A percentile compares a stretch with the other conserved stretches of the same genome.
These are phyloP conservation scores for Eudemis profundana DNA, from an alignment of 2,888 invertebrate species.

Conservation along the genomic window DNA sequence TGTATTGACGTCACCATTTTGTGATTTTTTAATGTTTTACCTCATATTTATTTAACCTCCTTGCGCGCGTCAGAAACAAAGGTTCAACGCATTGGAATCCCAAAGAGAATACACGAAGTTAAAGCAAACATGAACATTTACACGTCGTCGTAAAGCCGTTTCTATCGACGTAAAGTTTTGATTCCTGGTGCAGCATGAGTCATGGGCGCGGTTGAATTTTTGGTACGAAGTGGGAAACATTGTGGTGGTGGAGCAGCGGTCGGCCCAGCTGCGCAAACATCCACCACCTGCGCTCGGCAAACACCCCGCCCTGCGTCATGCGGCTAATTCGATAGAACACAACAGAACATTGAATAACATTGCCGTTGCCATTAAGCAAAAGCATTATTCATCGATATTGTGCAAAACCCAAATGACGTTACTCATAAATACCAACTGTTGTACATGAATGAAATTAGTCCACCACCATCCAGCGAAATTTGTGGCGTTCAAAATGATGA, in stretches of 20 bases:
- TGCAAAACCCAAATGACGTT: constrained; percentile 55
- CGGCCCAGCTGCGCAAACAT: constrained; percentile 68
- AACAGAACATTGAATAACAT: constrained; percentile 59
- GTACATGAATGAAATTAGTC: constrained; percentile 58
- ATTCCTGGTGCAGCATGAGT: constrained; percentile 55
- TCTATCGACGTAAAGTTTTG: neutral
- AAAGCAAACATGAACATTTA: neutral
- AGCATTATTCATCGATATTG: constrained; percentile 55
- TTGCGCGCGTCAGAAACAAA: constrained; percentile 33
- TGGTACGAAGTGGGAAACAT: constrained; percentile 49
- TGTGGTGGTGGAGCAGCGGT: constrained; percentile 49
- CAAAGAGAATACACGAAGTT: constrained; percentile 8
- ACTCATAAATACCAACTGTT: constrained; percentile 48
- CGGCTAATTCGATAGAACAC: constrained; percentile 67
- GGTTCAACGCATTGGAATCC: constrained; percentile 32
- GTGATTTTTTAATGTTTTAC: constrained; percentile 25
- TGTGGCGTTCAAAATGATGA: no score
- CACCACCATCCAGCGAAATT: constrained; percentile 19
- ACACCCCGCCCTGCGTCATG: constrained; percentile 71
- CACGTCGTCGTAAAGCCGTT: neutral
- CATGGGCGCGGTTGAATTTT: constrained; percentile 50
- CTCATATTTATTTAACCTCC: constrained; percentile 40
- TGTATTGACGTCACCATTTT: constrained; percentile 36
- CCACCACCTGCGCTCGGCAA: constrained; percentile 62
- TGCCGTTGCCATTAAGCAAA: constrained; percentile 58